Base-by-base conservation (phyloP, 2,113 vertebrate species). In the Malurus elegans region DNA sequence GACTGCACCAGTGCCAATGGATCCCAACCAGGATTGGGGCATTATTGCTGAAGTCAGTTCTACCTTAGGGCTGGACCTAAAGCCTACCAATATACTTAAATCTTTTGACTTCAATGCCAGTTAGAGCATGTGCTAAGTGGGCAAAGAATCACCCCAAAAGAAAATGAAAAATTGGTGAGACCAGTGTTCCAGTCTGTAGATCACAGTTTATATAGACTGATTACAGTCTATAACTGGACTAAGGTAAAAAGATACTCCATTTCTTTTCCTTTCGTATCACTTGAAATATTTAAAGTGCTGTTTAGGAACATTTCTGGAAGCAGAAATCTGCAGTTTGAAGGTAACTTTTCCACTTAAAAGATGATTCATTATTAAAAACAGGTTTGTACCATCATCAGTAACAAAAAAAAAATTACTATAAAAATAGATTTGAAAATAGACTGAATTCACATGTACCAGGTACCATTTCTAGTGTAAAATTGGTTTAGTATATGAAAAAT, bases 391-490 rank as follows among this genome's bases (percentile, higher is more conserved):
- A 31, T 96, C 75, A 83, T 96, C 64, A 73, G 88, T 94, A 95
- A 96, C 82, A 36, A 81, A 96, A 88, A 97, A 85, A 65, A 86
- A 86, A 92, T 50, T 88, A 40, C 57, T 96, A 86, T 93, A 98
- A 98, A 98, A 97, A 98, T 92, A 97, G 42, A 96, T 97, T 93
- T 96, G 93, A 97, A 98, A 98, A 97, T 96, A 97, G 90, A 95
- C 86, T 96, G 96, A 95, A 92, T 96, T 98, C 94, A 97, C 92
- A 95, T 97, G 96, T 97, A 96, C 67, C 94, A 96, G 93, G 74
- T 97, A 96, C 54, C 44, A 95, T 40, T 91, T 40, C 66, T 96
- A 92, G 53, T 97, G 97, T 95, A 98, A 98, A 98, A 96, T 8
- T 83, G 57, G 58, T 88, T 93, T 61, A 29, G 40, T 96, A 96